Base-by-base conservation (phyloP, 2,113 vertebrate species). In the Heterotis niloticus region DNA sequence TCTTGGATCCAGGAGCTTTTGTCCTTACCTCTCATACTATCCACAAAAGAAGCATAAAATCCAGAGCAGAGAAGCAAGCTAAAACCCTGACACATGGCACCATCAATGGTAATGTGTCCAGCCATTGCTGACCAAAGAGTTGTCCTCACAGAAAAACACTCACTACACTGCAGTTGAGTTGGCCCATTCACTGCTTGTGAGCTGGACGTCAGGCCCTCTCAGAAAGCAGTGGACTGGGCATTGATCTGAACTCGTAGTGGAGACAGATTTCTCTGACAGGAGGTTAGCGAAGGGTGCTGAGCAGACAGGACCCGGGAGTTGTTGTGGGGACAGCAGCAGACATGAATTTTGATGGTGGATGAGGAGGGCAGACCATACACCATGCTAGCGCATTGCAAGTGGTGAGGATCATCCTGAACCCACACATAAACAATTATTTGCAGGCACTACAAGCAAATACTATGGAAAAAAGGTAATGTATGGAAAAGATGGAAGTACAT, bases 211-310 rank as follows among this genome's bases (percentile, higher is more conserved):
- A 26, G 54, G 23, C 57, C 54, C n/a, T 20, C 23, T 26, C 12
- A n/a, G 13, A 26, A 28, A n/a, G 23, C 71, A 14, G 52, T 54
- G 51, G 71, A 57, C 54, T 28, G 54, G 71, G 52, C 24, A 26
- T 52, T 56, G 52, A 73, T 20, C 44, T 26, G 18, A 10, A 56
- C 12, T 51, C 54, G 51, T 51, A 24, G 12, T 26, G 14, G 12
- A 51, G 71, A 57, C 71, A 24, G 71, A 51, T 23, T 23, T 44
- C 56, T 73, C 16, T 73, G 71, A 74, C 52, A 74, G 54, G 9
- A 52, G 52, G 57, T 18, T 52, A 26, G 71, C 52, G 54, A 74
- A n/a, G 71, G 18, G 24, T 44, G 17, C 5, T 73, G 23, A 56
- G 54, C 52, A 13, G 52, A 26, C 5, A 10, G 71, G 51, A 14